Percentiles rank a stretch among this genome's conserved stretches.
Conservation (phyloP, 1,140 invertebrate species). For the Mizuhopecten yessoensis region DNA sequence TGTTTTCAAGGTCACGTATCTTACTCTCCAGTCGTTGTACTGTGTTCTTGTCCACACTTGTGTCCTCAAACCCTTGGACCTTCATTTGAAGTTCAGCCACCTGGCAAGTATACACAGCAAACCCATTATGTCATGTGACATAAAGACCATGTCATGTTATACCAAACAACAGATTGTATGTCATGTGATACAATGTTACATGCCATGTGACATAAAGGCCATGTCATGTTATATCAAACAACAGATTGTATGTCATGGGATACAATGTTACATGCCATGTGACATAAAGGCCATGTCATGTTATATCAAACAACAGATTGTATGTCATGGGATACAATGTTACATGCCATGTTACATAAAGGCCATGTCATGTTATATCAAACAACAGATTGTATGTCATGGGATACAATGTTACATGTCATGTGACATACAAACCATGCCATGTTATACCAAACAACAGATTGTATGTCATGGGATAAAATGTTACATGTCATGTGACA, state of each 20-base stretch:
- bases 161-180: not conserved
- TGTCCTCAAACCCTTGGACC: conserved; percentile 91
- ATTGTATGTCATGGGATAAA: too few species aligned
- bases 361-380: too few species aligned
- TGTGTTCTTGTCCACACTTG: conserved; percentile 90
- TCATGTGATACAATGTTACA: not conserved
- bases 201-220: not conserved
- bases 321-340: too few species aligned
- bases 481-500: too few species aligned
- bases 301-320: not conserved
- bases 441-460: too few species aligned
- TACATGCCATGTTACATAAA: too few species aligned
- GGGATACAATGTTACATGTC: too few species aligned
- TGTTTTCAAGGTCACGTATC: conserved; percentile 94
- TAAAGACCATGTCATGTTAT: not conserved
- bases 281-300: not conserved
- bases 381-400: too few species aligned
- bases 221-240: not conserved
- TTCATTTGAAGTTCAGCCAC: conserved; percentile 56
- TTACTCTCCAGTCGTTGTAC: conserved; percentile 89
- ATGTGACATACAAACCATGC: too few species aligned
- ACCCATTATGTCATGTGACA: not conserved
- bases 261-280: not conserved
- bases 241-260: not conserved
- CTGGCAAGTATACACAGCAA: conserved; percentile 21